phyloP scores from a whole-genome alignment of 64 coral and sea anemone species.

The Stichodactyla mertensii region DNA sequence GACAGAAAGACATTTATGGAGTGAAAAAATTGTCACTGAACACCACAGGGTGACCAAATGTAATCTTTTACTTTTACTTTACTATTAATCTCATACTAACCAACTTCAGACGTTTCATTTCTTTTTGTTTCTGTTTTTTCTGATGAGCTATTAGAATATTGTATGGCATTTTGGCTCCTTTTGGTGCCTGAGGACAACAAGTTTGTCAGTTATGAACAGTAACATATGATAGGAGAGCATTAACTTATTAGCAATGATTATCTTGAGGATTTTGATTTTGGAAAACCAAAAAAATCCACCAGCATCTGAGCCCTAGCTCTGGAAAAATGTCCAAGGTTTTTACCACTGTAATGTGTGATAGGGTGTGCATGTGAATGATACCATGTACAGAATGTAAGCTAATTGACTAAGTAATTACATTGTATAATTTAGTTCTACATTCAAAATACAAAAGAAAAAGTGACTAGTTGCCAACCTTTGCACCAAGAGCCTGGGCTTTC shows the following conservation, averaged over 20 bases:
- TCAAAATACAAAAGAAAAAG: not conserved
- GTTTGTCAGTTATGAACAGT: not conserved
- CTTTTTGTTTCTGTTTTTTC: conserved; percentile 63
- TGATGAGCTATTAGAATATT: conserved; percentile 46
- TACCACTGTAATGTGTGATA: no score
- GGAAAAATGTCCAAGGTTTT: no score
- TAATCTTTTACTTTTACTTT: not conserved
- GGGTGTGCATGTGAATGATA: no score
- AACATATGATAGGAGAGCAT: no score
- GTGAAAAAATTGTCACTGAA: no score
- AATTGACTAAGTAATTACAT: not conserved
- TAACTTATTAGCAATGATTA: no score
- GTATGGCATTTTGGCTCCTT: conserved; percentile 65
- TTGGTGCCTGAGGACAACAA: conserved; percentile 48
- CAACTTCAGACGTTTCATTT: conserved; percentile 53
- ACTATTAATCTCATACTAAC: conserved; percentile 21
- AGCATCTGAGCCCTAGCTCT: no score
- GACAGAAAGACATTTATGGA: no score
- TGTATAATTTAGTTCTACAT: not conserved
- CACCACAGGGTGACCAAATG: no score
- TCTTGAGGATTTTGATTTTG: no score
- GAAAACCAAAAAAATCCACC: not conserved
- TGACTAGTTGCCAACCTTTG: conserved; percentile 35
- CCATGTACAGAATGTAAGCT: not conserved
- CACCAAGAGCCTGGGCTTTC: conserved; percentile 67